Base-by-base conservation (phyloP, 2,113 vertebrate species). In the Neofelis nebulosa region DNA sequence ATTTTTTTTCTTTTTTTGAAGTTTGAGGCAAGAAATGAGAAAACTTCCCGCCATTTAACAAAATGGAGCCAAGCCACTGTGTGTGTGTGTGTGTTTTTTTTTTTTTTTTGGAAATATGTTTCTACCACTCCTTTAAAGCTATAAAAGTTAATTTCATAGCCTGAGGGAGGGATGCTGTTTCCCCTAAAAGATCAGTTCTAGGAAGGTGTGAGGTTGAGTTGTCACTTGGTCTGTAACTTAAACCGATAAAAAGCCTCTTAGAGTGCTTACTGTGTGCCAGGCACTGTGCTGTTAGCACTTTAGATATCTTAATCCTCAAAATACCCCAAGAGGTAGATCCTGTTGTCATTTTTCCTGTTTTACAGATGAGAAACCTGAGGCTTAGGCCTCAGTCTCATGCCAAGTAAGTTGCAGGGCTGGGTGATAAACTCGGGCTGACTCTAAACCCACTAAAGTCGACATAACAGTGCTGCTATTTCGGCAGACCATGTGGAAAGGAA, bases 1-100 rank as follows among this genome's bases (percentile, higher is more conserved):
- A 73, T 85, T 55, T 76, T 41, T 96, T n/a, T 90, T 94, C 38
- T 94, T 63, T n/a, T 87, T 95, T 95, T 55, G 69, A 79, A 79
- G 73, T 94, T 76, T 76, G 68, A 94, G 71, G 45, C 78, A 78
- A 50, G 68, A 78, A 36, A 83, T 97, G 82, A 89, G 94, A 93
- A 76, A 81, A 21, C 52, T 91, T 88, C 23, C 8, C 0, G 0
- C 33, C 31, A n/a, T 97, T 91, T 81, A 83, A 63, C 76, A 87
- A 81, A 79, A 45, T 81, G n/a, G 71, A 93, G 81, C 21, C 84
- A 84, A 69, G 7, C 33, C 79, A n/a, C 52, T 1, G 0, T 31
- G 38, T 4, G 38, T 38, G 38, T 45, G 45, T 8, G 41, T 41
- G 7, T 79, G 38, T n/a, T 65, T 0, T 18, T 69, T 19, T 69